phyloP scores from a whole-genome alignment of 2,113 vertebrate genomes.

The Hypocryptadius cinnamomeus region DNA sequence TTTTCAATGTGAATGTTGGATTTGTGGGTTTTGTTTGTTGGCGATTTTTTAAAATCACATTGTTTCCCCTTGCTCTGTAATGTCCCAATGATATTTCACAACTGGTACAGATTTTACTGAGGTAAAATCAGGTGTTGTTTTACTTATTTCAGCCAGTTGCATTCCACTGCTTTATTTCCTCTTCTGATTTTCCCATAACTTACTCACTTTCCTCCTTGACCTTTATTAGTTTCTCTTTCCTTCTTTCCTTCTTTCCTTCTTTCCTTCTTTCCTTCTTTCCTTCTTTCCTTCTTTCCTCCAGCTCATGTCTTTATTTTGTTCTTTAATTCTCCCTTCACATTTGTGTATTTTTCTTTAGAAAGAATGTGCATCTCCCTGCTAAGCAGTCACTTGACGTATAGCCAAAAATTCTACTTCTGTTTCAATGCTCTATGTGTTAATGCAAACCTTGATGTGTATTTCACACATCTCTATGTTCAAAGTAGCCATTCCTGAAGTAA shows the following conservation, averaged over 20 bases:
- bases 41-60: rapidly evolving
- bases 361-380: not conserved
- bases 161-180: not conserved
- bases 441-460: not conserved
- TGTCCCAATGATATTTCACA: not conserved
- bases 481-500: not conserved
- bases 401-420: not conserved
- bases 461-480: not conserved
- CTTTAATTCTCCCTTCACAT: not conserved
- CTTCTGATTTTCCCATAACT: not conserved
- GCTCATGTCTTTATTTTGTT: not conserved
- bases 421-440: not conserved
- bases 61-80: not conserved
- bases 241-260: not conserved
- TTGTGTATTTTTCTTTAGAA: not conserved
- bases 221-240: not conserved
- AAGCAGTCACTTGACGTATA: not conserved
- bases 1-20: not conserved
- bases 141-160: not conserved
- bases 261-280: too few relatives aligned
- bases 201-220: not conserved
- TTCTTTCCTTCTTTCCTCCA: not conserved
- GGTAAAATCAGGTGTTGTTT: not conserved
- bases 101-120: not conserved
- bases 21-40: not conserved